Evolutionary conservation across 2,888 invertebrate species (phyloP).

Genomic region (Stenoptilia bipunctidactyla): DNA sequence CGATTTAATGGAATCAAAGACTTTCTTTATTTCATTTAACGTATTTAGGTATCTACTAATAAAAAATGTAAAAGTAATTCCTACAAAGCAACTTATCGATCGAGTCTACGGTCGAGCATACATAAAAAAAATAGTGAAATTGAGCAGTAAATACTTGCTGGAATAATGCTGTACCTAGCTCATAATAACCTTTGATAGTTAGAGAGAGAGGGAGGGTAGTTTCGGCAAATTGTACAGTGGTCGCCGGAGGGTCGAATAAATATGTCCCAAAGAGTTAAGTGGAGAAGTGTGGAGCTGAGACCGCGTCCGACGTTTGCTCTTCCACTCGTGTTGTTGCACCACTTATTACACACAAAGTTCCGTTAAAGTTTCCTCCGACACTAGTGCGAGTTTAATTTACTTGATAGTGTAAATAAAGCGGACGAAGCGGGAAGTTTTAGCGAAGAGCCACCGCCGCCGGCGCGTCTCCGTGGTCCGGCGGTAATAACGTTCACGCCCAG

Average conservation of each 20-base stretch:
- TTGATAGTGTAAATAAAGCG: conserved; percentile 73
- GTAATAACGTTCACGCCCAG: conserved; percentile 64
- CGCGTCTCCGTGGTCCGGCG: conserved; percentile 56
- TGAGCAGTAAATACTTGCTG: too few relatives aligned
- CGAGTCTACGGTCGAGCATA: conserved; percentile 36
- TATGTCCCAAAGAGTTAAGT: conserved; percentile 72
- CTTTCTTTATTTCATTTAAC: conserved; percentile 57
- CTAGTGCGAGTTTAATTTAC: conserved; percentile 71
- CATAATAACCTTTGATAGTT: background rate
- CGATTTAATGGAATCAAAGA: conserved; percentile 37
- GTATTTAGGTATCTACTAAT: conserved; percentile 39
- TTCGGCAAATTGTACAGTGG: conserved; percentile 25
- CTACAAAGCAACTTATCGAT: conserved; percentile 33
- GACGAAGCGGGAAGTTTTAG: conserved; percentile 63
- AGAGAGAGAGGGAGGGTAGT: conserved; percentile 30
- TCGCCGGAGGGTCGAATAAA: conserved; percentile 71
- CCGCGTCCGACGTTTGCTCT: conserved; percentile 71
- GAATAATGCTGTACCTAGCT: too few relatives aligned
- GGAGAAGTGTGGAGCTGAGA: conserved; percentile 63
- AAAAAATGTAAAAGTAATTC: conserved; percentile 40
- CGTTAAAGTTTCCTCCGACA: conserved; percentile 67
- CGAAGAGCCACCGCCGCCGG: conserved; percentile 44
- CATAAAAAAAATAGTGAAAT: conserved; percentile 30
- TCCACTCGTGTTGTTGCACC: conserved; percentile 71
- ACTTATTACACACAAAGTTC: conserved; percentile 73